Evolutionary conservation across 2,113 vertebrate genomes (phyloP), one percentile per base, ranked within the genome.

Genomic region (Protobothrops flavoviridis): DNA sequence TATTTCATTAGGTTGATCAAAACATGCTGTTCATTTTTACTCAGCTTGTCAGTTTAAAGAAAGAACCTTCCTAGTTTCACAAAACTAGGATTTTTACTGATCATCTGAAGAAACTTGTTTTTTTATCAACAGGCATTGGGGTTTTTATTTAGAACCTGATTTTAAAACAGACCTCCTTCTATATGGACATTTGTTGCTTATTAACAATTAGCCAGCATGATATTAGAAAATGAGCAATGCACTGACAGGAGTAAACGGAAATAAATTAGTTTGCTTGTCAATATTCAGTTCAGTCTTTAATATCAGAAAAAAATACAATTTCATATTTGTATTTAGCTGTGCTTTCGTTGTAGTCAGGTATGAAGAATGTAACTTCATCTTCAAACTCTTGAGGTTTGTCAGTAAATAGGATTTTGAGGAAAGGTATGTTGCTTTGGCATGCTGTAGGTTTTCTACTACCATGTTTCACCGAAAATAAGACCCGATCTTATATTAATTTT

Each of bases 261-360:
- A 69, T 87, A 89, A 74, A n/a, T 55, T 81, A 57, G 20, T n/a
- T 81, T 59, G 53, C 86, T 61, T 15, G 29, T 81, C 15, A 74
- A 5, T 93, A 96, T 95, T 95, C 93, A 94, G 91, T 88, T 93
- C 89, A 95, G 95, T 94, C 93, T 92, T 97, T 95, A 95, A 94
- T 96, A 96, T 97, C 96, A 96, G 96, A 96, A 92, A 13, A 13
- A 74, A 74, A 90, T 91, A 43, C 17, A 95, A n/a, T 48, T 94
- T 56, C 94, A 20, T 93, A 89, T 93, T 33, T 9, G 10, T 94
- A 0, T 91, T 52, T 45, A 90, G 81, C 24, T 90, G 86, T 95
- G 74, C 53, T 61, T 89, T 59, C 85, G 56, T 95, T 93, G 93
- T 92, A 61, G 2, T 92, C 48, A 94, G 93, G 81, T 85, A 1